phyloP scores from a whole-genome alignment of 2,797 vertebrate genomes.

The Pteronotus mesoamericanus region DNA sequence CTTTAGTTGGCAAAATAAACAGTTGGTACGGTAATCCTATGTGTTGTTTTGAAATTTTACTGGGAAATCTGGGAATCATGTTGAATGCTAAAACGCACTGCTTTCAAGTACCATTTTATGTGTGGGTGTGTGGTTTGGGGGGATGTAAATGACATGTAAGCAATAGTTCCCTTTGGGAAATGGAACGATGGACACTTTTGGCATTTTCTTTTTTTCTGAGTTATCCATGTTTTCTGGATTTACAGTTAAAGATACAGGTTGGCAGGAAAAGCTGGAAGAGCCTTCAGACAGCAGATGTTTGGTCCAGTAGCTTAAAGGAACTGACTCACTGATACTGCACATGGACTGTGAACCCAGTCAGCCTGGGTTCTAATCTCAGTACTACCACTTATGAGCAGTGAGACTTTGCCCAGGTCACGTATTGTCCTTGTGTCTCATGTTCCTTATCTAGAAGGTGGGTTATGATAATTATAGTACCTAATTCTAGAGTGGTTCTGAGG shows the following conservation, averaged over 20 bases:
- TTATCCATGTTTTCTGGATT: background rate
- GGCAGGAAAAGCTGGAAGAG: background rate
- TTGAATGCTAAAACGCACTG: background rate
- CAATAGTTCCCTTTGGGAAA: background rate
- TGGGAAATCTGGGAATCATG: conserved; percentile 14
- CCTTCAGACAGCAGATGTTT: background rate
- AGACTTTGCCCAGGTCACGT: background rate
- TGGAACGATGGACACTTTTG: background rate
- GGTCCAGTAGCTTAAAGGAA: background rate
- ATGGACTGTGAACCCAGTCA: fast-evolving
- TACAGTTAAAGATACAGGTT: background rate
- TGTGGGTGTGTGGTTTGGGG: background rate
- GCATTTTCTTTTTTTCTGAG: background rate
- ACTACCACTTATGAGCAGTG: background rate
- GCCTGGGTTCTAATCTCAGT: background rate
- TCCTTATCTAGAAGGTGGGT: background rate
- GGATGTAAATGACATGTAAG: background rate
- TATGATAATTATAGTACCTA: background rate
- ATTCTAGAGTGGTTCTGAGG: background rate
- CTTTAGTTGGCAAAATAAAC: background rate
- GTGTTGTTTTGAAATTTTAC: conserved; percentile 4
- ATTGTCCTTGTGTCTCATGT: background rate
- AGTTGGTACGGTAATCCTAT: background rate
- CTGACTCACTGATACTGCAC: fast-evolving
- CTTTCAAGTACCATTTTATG: background rate